Evolutionary conservation across 2,888 invertebrate species (phyloP).

Genomic region (Ligdia adustata): DNA sequence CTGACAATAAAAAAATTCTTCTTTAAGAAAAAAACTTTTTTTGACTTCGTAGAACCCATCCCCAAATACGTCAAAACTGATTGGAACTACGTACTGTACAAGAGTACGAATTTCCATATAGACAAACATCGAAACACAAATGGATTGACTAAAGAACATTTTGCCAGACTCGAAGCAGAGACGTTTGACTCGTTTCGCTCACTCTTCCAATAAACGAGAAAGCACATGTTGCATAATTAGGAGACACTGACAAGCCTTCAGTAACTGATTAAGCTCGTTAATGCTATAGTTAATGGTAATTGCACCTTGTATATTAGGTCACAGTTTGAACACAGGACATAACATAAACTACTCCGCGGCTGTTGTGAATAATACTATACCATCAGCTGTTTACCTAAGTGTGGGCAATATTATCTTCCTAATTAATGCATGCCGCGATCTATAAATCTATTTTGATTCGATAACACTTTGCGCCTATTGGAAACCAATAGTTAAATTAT

Average conservation of each 20-base stretch:
- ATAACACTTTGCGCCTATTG: conserved; percentile 23
- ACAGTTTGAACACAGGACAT: conserved; percentile 27
- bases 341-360: conserved; percentile 27
- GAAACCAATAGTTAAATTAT: conserved; percentile 27
- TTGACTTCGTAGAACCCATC: too few relatives aligned
- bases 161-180: too few relatives aligned
- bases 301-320: conserved; percentile 28
- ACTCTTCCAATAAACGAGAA: too few relatives aligned
- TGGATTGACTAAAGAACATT: too few relatives aligned
- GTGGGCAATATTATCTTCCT: conserved; percentile 10
- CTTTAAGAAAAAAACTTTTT: too few relatives aligned
- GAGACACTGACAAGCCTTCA: conserved; percentile 17
- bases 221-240: conserved; percentile 1
- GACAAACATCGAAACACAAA: too few relatives aligned
- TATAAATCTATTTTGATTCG: conserved; percentile 29
- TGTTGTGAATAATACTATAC: conserved; percentile 25
- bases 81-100: too few relatives aligned
- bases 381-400: conserved; percentile 21
- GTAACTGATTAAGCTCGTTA: conserved; percentile 38
- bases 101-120: too few relatives aligned
- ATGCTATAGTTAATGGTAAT: conserved; percentile 33
- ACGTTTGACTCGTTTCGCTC: too few relatives aligned
- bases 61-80: too few relatives aligned
- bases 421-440: conserved; percentile 21
- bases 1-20: too few relatives aligned